Percentiles rank a stretch among this genome's conserved stretches.
These are phyloP conservation scores for Cyprinodon tularosa DNA, from an alignment of 2,113 vertebrate genomes.

Conservation along the genomic window DNA sequence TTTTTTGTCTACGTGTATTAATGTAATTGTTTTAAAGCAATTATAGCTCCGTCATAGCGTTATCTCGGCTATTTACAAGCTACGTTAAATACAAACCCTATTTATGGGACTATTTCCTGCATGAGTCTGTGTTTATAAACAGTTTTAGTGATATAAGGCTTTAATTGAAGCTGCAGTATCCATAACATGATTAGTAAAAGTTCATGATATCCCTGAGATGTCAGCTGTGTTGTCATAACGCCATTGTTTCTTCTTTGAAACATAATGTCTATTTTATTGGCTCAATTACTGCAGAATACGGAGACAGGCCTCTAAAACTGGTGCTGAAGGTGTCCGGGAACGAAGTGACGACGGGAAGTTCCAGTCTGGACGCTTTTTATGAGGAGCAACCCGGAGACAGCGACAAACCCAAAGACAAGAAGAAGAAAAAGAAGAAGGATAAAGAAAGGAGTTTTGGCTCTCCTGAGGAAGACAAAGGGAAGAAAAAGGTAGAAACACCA, in stretches of 20 bases:
- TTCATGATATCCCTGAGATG: neutral
- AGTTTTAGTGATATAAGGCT: neutral
- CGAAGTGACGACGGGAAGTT: constrained; percentile 91
- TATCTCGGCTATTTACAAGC: neutral
- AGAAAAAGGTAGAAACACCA: constrained; percentile 77
- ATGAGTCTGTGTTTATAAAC: neutral
- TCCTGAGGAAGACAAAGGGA: constrained; percentile 85
- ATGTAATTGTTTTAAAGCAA: neutral
- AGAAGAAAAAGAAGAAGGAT: constrained; percentile 95
- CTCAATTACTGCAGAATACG: constrained; percentile 69
- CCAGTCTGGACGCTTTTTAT: constrained; percentile 85
- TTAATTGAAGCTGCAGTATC: neutral
- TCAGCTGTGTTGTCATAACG: too few relatives aligned
- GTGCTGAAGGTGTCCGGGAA: constrained; percentile 96
- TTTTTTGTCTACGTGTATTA: neutral
- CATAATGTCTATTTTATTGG: neutral
- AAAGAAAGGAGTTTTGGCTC: constrained; percentile 81
- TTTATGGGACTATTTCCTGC: neutral
- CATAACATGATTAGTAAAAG: neutral
- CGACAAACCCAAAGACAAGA: constrained; percentile 94
- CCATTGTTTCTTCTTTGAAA: neutral
- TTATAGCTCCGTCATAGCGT: neutral
- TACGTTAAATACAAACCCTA: neutral
- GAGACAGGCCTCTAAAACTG: constrained; percentile 90
- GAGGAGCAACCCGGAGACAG: constrained; percentile 87